Percentiles rank a stretch among this genome's conserved stretches.
phyloP scores from a whole-genome alignment of 2,113 vertebrate species.

The Trichomycterus rosablanca region DNA sequence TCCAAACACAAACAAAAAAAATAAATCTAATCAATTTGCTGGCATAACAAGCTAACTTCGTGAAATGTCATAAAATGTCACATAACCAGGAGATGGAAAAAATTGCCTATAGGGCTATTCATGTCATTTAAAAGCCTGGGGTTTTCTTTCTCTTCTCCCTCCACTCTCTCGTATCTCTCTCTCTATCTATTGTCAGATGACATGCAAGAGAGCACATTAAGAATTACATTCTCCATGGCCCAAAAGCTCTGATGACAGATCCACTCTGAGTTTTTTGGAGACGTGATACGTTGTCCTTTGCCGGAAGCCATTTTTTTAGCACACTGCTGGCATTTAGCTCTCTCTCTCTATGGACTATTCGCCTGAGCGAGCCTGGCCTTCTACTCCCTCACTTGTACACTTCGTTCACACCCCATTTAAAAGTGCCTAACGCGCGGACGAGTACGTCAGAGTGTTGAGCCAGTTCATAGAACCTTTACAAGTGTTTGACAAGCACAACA shows the following conservation, averaged over 20 bases:
- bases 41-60: slow-evolving; percentile 30
- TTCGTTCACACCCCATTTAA: slow-evolving; percentile 11
- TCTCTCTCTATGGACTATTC: slow-evolving; percentile 45
- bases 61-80: slow-evolving; percentile 49
- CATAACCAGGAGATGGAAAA: slow-evolving; percentile 14
- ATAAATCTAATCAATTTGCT: slow-evolving; percentile 46
- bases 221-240: slow-evolving; percentile 30
- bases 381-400: neutral
- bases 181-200: slow-evolving; percentile 15
- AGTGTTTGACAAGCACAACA: slow-evolving; percentile 7
- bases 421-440: neutral
- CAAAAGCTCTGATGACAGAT: slow-evolving; percentile 25
- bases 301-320: slow-evolving; percentile 36
- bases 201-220: slow-evolving; percentile 29
- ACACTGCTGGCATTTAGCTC: slow-evolving; percentile 49
- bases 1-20: too few species aligned
- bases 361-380: slow-evolving; percentile 36
- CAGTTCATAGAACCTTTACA: neutral
- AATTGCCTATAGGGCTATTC: slow-evolving; percentile 25
- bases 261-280: slow-evolving; percentile 9
- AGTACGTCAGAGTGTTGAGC: neutral
- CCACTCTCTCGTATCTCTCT: slow-evolving; percentile 3
- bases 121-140: slow-evolving; percentile 40
- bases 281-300: slow-evolving; percentile 20
- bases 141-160: slow-evolving; percentile 1